Percentiles rank a stretch among this genome's conserved stretches.
Evolutionary conservation across 1,140 invertebrate genomes (phyloP).

Genomic region (Ostrea edulis): DNA sequence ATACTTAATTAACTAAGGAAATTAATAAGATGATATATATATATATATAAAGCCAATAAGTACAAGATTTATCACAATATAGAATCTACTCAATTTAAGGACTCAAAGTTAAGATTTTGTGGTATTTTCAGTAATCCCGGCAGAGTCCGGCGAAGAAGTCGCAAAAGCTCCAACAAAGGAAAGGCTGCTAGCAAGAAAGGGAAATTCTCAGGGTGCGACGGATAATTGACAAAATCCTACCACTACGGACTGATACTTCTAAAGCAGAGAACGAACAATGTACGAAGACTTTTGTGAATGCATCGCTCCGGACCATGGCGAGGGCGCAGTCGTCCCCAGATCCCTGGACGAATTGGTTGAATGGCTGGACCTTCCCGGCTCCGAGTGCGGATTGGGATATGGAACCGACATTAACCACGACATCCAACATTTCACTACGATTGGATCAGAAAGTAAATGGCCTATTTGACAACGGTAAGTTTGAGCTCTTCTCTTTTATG

Average conservation of each 20-base stretch:
- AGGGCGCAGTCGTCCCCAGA: slow-evolving; percentile 56
- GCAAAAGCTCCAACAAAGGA: not conserved
- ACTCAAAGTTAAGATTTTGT: slow-evolving; percentile 24
- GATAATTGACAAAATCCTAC: slow-evolving; percentile 53
- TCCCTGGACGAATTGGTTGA: slow-evolving; percentile 69
- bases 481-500: not conserved
- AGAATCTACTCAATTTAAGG: not conserved
- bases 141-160: slow-evolving; percentile 52
- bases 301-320: slow-evolving; percentile 46
- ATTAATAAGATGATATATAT: not conserved
- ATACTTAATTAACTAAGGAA: slow-evolving; percentile 25
- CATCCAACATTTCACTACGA: slow-evolving; percentile 69
- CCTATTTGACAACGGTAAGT: slow-evolving; percentile 73
- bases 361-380: slow-evolving; percentile 65
- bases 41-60: too few relatives aligned
- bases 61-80: slow-evolving; percentile 36
- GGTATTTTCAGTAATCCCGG: slow-evolving; percentile 52
- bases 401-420: slow-evolving; percentile 57
- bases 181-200: not conserved
- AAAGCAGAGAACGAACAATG: slow-evolving; percentile 47
- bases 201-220: slow-evolving; percentile 43
- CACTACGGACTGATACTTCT: slow-evolving; percentile 35
- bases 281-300: slow-evolving; percentile 41
- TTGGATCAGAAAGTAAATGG: slow-evolving; percentile 70
- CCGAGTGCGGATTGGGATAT: slow-evolving; percentile 39